Evolutionary conservation across 2,888 invertebrate genomes (phyloP), one percentile per base, ranked within the genome.

Genomic region (Trimorus sp.): DNA sequence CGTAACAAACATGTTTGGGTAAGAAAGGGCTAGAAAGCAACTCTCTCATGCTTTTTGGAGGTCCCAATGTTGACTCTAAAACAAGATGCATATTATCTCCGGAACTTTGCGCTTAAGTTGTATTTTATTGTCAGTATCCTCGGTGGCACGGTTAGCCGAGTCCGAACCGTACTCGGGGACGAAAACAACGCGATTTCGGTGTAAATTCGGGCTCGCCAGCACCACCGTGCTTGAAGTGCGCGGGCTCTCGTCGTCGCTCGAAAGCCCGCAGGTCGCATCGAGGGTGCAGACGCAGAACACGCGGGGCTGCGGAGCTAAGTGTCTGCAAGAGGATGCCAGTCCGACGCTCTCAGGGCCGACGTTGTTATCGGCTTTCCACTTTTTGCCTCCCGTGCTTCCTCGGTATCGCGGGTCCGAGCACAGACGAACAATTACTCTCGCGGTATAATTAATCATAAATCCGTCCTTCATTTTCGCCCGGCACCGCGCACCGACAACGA

Each of bases 271-370:
- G 82, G 70, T 78, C 70, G 75, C 78, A 82, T 82, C 78, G 82
- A 82, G 78, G 78, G 66, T 78, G 70, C 75, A 82, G 78, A 82
- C 75, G 78, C 82, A 82, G 78, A 82, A 82, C 82, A 82, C 78
- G 82, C 78, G 74, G 74, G 74, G 74, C 78, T 48, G 53, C 69
- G 48, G 42, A 82, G 78, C 78, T 78, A 78, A 78, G 82, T 82
- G 78, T 82, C 74, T 65, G 74, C 60, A 78, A 78, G 82, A 82
- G 81, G 68, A 77, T 77, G 77, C 77, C 77, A 74, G 79, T 73
- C 71, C 77, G 65, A 62, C 77, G 63, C 60, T 63, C 71, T 77
- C 62, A 71, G 69, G 53, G 45, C 49, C 70, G 74, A 75, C 70
- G 78, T 79, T 78, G 70, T 82, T 78, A 82, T 82, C 75, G 75